A percentile compares a stretch with the other conserved stretches of the same genome.
phyloP scores from a whole-genome alignment of 1,140 invertebrate genomes.

The Phymorhynchus buccinoides region DNA sequence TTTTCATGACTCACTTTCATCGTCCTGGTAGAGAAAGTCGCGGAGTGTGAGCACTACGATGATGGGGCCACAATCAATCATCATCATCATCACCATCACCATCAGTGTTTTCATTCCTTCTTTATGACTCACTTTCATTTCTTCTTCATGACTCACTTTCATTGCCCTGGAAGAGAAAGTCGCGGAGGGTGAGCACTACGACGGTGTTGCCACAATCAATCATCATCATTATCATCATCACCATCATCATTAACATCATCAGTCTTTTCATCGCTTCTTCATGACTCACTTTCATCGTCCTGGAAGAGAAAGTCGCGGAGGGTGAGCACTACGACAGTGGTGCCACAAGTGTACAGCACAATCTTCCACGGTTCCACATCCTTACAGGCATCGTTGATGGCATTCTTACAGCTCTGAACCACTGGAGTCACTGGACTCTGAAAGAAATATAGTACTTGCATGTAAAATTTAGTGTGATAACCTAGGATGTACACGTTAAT shows the following conservation, averaged over 20 bases:
- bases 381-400: conserved; percentile 57
- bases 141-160: no score
- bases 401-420: conserved; percentile 43
- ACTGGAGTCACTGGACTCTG: conserved; percentile 51
- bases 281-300: conserved; percentile 84
- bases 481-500: no score
- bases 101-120: background rate
- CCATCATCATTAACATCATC: background rate
- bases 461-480: no score
- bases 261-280: background rate
- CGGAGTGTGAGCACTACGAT: background rate
- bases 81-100: background rate
- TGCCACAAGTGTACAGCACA: conserved; percentile 62
- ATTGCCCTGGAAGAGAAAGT: background rate
- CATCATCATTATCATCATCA: background rate
- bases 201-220: background rate
- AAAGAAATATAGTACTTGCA: conserved; percentile 19
- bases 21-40: background rate
- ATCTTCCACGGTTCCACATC: conserved; percentile 68
- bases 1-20: no score
- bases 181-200: background rate
- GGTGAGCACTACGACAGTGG: conserved; percentile 76
- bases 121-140: background rate
- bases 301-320: conserved; percentile 81
- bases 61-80: background rate